Evolutionary conservation across 2,888 invertebrate genomes (phyloP), one percentile per base, ranked within the genome.

Genomic region (Neoitamus cyanurus): DNA sequence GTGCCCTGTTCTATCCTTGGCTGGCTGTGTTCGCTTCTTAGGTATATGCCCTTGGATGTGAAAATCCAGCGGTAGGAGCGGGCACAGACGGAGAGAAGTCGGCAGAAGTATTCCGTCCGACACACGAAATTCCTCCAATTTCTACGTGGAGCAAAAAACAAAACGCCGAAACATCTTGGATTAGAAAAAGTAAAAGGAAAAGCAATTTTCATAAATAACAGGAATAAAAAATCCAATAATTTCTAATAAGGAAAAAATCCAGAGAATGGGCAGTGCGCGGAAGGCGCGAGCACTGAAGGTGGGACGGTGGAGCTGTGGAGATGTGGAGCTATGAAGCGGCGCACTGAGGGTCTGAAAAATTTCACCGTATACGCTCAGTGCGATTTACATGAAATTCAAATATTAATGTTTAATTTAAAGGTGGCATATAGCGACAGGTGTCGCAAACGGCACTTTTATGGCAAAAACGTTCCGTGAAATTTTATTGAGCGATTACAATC

Each of bases 361-460:
- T 37, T 72, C 15, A 31, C 42, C 42, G 37, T 46, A 25, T 25
- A 72, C 15, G 11, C 6, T 70, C 42, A 70, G 5, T 42, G 37
- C 70, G 46, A 83, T 83, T 83, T 83, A 46, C 83, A 83, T 83
- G 72, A 83, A 72, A 30, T 46, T 83, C 72, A 72, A 83, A 83
- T 72, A 30, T 83, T 83, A 46, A 83, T 83, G 72, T 83, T 36
- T 30, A 83, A 83, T 72, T 46, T 70, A 31, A 58, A 75, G 42
- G 75, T 68, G 73, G 34, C 30, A 84, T 34, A 72, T 42, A 69
- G 46, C 82, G 84, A 84, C 84, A 84, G 84, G 84, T 84, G 84
- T 72, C 73, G 72, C 31, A 30, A 84, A 84, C 73, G 80, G 20
- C 34, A 72, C 72, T 84, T 84, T 84, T 84, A 82, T 84, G 48